phyloP scores from a whole-genome alignment of 2,888 invertebrate genomes.

The Sesia apiformis region DNA sequence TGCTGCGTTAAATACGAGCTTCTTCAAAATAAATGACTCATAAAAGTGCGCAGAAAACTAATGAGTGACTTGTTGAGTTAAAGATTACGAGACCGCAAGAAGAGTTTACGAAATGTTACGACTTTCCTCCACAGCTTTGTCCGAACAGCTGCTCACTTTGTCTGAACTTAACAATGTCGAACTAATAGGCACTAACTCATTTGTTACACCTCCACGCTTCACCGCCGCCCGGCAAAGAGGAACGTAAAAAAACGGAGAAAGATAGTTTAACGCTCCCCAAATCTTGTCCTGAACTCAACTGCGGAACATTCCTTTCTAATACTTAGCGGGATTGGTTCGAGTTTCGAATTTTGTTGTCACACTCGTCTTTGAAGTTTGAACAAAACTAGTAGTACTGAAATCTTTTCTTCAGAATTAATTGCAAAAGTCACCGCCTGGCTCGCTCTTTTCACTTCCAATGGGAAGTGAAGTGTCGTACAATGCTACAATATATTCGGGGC shows the following conservation, averaged over 20 bases:
- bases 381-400: no score
- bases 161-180: slow-evolving; percentile 63
- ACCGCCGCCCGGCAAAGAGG: slow-evolving; percentile 47
- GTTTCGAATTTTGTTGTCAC: no score
- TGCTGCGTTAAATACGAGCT: no score
- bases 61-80: slow-evolving; percentile 2
- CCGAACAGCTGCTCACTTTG: slow-evolving; percentile 48
- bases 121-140: slow-evolving; percentile 42
- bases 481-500: slow-evolving; percentile 65
- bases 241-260: slow-evolving; percentile 35
- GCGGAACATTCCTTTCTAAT: no score
- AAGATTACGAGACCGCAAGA: slow-evolving; percentile 8
- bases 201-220: slow-evolving; percentile 61
- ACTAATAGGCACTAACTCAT: slow-evolving; percentile 64
- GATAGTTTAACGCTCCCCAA: slow-evolving; percentile 33
- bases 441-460: slow-evolving; percentile 57
- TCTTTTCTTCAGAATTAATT: neutral
- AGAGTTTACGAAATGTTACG: slow-evolving; percentile 24
- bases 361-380: no score
- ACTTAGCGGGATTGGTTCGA: no score
- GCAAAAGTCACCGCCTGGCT: neutral
- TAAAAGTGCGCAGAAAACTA: neutral
- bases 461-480: slow-evolving; percentile 67
- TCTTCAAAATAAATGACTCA: no score
- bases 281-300: slow-evolving; percentile 4